Percentiles rank a stretch among this genome's conserved stretches.
phyloP scores from a whole-genome alignment of 2,888 invertebrate genomes.

The Carcina quercana region DNA sequence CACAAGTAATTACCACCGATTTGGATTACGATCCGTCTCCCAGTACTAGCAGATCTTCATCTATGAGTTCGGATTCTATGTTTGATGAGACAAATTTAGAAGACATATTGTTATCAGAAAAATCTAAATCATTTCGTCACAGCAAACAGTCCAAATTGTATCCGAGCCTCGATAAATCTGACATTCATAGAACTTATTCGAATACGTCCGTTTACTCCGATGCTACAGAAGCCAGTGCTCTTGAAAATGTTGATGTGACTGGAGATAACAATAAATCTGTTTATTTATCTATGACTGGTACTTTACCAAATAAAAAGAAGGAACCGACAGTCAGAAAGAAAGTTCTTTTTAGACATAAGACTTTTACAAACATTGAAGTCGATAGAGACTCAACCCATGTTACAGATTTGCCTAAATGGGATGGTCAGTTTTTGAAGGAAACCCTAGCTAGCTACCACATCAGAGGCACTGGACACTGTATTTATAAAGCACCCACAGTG shows the following conservation, averaged over 20 bases:
- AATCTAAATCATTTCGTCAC: conserved; percentile 62
- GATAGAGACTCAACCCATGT: conserved; percentile 50
- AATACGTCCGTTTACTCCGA: conserved; percentile 51
- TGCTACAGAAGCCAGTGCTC: conserved; percentile 56
- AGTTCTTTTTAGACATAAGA: conserved; percentile 64
- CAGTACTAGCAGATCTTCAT: conserved; percentile 44
- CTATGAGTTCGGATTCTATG: conserved; percentile 49
- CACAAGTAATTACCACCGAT: conserved; percentile 24
- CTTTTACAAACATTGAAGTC: conserved; percentile 62
- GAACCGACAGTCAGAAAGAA: conserved; percentile 39
- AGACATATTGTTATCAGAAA: conserved; percentile 61
- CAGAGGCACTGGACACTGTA: conserved; percentile 64
- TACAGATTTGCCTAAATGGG: conserved; percentile 46
- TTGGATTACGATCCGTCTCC: conserved; percentile 28
- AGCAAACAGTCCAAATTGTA: conserved; percentile 27
- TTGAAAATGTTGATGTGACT: conserved; percentile 65
- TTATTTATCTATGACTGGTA: conserved; percentile 59
- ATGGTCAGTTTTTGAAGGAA: conserved; percentile 51
- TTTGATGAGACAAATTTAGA: conserved; percentile 63
- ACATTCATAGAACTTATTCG: conserved; percentile 43
- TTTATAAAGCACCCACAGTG: conserved; percentile 58
- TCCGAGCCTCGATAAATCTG: conserved; percentile 32
- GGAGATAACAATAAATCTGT: conserved; percentile 38
- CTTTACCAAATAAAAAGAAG: conserved; percentile 51
- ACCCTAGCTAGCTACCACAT: conserved; percentile 62